These are phyloP conservation scores for Leptestheria dahalacensis DNA, from an alignment of 1,140 invertebrate genomes.

Conservation along the genomic window DNA sequence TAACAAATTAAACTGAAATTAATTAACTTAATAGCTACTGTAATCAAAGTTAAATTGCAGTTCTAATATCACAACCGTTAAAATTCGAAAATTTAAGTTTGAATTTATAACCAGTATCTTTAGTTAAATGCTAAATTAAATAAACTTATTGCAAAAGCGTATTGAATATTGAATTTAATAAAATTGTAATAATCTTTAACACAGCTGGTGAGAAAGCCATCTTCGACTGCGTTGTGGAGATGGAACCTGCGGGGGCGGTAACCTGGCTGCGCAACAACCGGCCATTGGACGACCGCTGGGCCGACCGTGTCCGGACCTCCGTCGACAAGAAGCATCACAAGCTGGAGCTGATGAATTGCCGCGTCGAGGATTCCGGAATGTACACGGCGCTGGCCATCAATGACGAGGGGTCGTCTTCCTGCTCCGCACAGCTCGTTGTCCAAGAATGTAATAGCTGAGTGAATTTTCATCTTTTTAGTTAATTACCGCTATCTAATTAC, in stretches of 20 bases:
- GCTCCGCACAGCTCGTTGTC: conserved; percentile 68
- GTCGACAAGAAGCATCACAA: conserved; percentile 36
- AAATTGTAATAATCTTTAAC: conserved; percentile 12
- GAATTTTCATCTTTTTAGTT: too few species aligned
- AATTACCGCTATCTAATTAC: too few species aligned
- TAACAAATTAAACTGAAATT: too few species aligned
- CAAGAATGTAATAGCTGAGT: conserved; percentile 57
- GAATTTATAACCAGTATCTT: neutral
- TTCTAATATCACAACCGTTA: neutral
- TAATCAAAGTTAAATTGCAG: too few species aligned
- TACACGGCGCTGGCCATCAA: conserved; percentile 85
- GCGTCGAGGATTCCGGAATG: conserved; percentile 65
- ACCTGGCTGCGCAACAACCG: conserved; percentile 84
- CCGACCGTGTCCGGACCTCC: conserved; percentile 49
- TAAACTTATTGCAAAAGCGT: neutral
- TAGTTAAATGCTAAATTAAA: neutral
- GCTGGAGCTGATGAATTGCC: conserved; percentile 62
- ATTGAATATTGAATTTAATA: neutral
- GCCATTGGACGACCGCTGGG: conserved; percentile 54
- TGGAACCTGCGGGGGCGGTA: conserved; percentile 36
- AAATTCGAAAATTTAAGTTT: neutral
- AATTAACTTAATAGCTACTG: too few species aligned
- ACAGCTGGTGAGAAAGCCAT: conserved; percentile 67
- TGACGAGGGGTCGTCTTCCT: conserved; percentile 55
- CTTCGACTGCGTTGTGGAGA: conserved; percentile 62